Base-by-base conservation (phyloP, 2,113 vertebrate genomes). In the Tupaia chinensis region DNA sequence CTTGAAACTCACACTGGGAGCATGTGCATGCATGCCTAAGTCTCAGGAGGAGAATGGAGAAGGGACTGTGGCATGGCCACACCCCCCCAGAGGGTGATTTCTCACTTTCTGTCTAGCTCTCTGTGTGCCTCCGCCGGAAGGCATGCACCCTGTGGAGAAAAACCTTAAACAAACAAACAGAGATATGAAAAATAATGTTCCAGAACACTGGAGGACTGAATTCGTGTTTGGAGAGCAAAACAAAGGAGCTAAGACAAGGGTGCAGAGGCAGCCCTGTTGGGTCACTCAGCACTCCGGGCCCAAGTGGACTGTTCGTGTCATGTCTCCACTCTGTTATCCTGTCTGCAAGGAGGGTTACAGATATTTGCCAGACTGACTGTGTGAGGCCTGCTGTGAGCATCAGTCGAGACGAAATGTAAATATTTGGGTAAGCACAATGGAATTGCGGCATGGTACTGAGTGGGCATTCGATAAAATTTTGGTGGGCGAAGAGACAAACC, bases 281-380 rank as follows among this genome's bases (percentile, higher is more conserved):
- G 58, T 61, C 44, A 23, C 13, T 2, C 0, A 61, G 44, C 20
- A 87, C 14, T 56, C 22, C n/a, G 23, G 25, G 58, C 27, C 32
- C 22, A 25, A 11, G 63, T 9, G 23, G 63, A 54, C 25, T 72
- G 3, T n/a, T 85, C 65, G n/a, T 78, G 77, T 17, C n/a, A 53
- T 23, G n/a, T 44, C 9, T 58, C 32, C 23, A 9, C 15, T 90
- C 27, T 72, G 19, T 63, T 94, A 93, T 32, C 53, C n/a, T 65
- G 13, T 72, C 5, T 68, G 22, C 73, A 53, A 82, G 66, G 29
- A 56, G 20, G 5, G 17, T 15, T 60, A 29, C 44, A 56, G 12
- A 58, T 92, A 78, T 89, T 95, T 73, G 65, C 12, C 66, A 91
- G 27, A 66, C 53, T 54, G 89, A 89, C 32, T 93, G 80, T 20